Conservation (phyloP, 2,888 invertebrate species). For the Eristalis intricaria region DNA sequence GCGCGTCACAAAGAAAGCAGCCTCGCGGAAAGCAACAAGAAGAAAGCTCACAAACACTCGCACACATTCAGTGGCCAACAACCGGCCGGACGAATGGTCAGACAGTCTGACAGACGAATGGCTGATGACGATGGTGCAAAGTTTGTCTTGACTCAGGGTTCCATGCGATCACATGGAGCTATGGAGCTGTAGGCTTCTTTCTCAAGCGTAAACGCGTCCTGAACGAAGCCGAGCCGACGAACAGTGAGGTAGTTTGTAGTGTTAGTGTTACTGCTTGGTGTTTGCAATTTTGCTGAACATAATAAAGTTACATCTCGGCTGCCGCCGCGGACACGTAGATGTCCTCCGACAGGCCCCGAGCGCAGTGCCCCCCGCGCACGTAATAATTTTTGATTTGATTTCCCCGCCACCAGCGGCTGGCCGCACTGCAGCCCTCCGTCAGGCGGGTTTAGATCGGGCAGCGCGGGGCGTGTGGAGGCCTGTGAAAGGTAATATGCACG, state of each 20-base stretch:
- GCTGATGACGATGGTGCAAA: constrained; percentile 28
- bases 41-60: constrained; percentile 62
- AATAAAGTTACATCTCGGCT: constrained; percentile 67
- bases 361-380: constrained; percentile 10
- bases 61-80: neutral
- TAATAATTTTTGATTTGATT: constrained; percentile 69
- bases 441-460: neutral
- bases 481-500: constrained; percentile 58
- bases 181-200: constrained; percentile 13
- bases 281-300: constrained; percentile 70
- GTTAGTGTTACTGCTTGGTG: constrained; percentile 58
- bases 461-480: neutral
- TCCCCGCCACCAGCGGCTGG: constrained; percentile 37
- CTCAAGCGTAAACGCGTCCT: constrained; percentile 9
- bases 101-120: neutral
- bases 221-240: neutral
- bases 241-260: constrained; percentile 12
- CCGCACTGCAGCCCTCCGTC: neutral
- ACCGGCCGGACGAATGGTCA: neutral
- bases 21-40: constrained; percentile 56
- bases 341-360: constrained; percentile 50
- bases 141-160: constrained; percentile 44
- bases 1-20: constrained; percentile 65
- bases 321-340: constrained; percentile 60
- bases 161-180: constrained; percentile 48